phyloP scores from a whole-genome alignment of 2,113 vertebrate species.

The Lamprologus speciosus region DNA sequence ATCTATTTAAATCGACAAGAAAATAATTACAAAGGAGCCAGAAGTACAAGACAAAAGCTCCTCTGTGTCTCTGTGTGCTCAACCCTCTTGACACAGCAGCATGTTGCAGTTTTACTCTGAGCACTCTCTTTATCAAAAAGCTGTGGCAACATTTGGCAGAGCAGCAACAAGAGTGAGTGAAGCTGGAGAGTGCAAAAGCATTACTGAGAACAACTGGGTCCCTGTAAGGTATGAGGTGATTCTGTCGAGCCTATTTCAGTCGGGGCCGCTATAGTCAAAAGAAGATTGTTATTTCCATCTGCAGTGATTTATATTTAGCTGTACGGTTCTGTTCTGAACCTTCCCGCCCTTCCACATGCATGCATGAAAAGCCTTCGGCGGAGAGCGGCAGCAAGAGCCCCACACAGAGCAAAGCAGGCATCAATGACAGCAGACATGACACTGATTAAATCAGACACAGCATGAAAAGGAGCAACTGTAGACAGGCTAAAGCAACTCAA shows the following conservation, averaged over 20 bases:
- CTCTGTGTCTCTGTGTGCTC: neutral
- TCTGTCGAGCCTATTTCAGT: neutral
- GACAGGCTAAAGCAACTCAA: neutral
- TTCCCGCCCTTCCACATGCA: neutral
- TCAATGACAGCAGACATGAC: neutral
- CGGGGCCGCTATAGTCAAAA: neutral
- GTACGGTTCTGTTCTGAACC: neutral
- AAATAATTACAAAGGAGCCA: constrained; percentile 20
- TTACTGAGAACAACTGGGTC: neutral
- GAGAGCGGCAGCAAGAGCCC: neutral
- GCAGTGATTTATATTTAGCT: neutral
- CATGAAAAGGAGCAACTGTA: neutral
- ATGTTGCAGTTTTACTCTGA: neutral
- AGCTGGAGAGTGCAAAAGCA: neutral
- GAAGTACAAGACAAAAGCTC: constrained; percentile 15
- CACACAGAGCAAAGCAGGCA: neutral
- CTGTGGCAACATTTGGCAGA: neutral
- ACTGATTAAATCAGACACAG: neutral
- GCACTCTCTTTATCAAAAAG: neutral
- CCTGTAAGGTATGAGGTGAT: neutral
- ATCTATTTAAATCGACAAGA: neutral
- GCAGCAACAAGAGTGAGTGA: neutral
- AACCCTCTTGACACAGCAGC: neutral
- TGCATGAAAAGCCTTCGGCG: neutral
- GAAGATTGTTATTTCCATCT: neutral